Base-by-base conservation (phyloP, 2,888 invertebrate species). In the Dinocampus coccinellae region DNA sequence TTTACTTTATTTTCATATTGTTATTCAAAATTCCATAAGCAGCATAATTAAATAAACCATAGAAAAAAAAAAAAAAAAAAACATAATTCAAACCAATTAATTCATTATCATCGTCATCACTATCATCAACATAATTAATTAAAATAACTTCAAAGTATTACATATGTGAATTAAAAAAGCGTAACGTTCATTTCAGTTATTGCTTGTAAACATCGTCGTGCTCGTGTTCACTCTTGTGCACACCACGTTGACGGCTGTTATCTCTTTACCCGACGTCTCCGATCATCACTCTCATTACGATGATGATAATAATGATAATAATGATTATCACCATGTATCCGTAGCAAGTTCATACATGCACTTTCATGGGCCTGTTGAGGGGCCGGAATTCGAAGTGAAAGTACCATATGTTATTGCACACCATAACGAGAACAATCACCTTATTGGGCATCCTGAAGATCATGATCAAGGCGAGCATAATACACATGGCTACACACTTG, bases 301-400 rank as follows among this genome's bases (percentile, higher is more conserved):
- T 16, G 36, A 39, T 39, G 36, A 36, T 9, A 3, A 63, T 16
- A 53, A n/a, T n/a, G n/a, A 57, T 52, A 34, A 73, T 39, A 61
- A 78, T 3, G 73, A 77, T n/a, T 76, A 75, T 24, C 78, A 79
- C 39, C 81, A 80, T 69, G 72, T 75, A 26, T 79, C 83, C n/a
- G 64, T 80, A 29, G 86, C 85, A 13, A 86, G 75, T 69, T 86
- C 86, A 16, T 86, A 80, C 74, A 82, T 85, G 83, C 82, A 85
- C 65, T 87, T 87, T 72, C 83, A 86, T 64, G 87, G 87, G 6
- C 86, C 87, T 29, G 86, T 86, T 22, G 85, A 84, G 75, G 85
- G 86, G 3, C 86, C 85, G 10, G 85, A 79, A 72, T 84, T 77
- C 73, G 83, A 85, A 76, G 81, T 86, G 74, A 86, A 86, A 81